Conservation (phyloP, 37 sponge, comb jelly and placozoan genomes). For the Crambe crambe region DNA sequence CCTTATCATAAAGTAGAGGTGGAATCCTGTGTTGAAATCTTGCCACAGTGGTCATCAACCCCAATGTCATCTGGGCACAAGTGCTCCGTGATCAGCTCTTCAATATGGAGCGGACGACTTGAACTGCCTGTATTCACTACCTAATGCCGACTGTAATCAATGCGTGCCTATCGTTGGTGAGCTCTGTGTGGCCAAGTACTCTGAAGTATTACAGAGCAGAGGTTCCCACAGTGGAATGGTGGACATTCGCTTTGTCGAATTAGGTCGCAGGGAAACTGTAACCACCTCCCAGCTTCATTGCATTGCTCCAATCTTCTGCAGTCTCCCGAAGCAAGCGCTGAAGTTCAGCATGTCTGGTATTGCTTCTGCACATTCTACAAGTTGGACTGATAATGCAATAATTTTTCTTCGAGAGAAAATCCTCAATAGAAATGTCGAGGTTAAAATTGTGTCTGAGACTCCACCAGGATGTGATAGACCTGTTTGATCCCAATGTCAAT, state of each 20-base stretch:
- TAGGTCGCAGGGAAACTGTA: constrained; percentile 50
- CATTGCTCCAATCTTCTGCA: constrained; percentile 45
- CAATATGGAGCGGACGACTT: constrained; percentile 20
- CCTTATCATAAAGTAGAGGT: too few species aligned
- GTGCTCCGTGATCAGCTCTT: constrained; percentile 26
- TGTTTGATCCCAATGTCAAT: constrained; percentile 38
- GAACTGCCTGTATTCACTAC: constrained; percentile 35
- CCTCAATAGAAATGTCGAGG: constrained; percentile 18
- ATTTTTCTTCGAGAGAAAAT: constrained; percentile 43
- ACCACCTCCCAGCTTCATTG: constrained; percentile 21
- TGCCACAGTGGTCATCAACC: constrained; percentile 52
- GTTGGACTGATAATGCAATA: constrained; percentile 43
- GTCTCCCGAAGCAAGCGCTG: constrained; percentile 61
- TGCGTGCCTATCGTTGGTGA: constrained; percentile 55
- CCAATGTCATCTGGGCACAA: constrained; percentile 65
- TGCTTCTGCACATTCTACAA: constrained; percentile 16
- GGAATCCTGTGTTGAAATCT: too few species aligned
- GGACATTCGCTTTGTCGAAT: constrained; percentile 55
- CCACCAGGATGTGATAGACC: background rate
- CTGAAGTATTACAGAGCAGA: constrained; percentile 34
- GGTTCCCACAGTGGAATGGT: constrained; percentile 42
- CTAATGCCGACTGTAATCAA: background rate
- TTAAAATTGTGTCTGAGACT: constrained; percentile 15
- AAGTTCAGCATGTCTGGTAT: constrained; percentile 53
- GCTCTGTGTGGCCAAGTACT: constrained; percentile 46